These are phyloP conservation scores for Adelognathus sp. DNA, from an alignment of 2,888 invertebrate species.

Conservation along the genomic window DNA sequence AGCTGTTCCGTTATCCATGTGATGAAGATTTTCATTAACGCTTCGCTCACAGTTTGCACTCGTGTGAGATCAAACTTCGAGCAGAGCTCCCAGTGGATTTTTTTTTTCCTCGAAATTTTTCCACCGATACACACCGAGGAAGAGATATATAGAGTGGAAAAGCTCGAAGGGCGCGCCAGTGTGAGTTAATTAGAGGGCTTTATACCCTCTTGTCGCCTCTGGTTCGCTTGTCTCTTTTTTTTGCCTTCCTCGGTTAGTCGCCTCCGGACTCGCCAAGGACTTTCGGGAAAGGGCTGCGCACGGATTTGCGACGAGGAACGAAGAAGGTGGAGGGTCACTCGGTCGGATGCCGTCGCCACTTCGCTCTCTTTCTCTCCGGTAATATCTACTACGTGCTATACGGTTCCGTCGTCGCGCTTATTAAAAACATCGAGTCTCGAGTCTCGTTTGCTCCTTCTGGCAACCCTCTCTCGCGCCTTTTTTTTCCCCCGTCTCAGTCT, in stretches of 20 bases:
- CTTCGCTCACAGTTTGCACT: too few relatives aligned
- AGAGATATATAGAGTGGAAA: slow-evolving; percentile 26
- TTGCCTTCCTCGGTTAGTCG: slow-evolving; percentile 37
- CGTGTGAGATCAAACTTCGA: background rate
- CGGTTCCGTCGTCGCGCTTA: slow-evolving; percentile 75
- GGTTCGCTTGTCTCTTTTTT: slow-evolving; percentile 19
- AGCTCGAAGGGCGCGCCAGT: slow-evolving; percentile 55
- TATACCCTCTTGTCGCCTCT: slow-evolving; percentile 52
- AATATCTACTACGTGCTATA: slow-evolving; percentile 77
- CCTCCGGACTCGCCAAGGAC: slow-evolving; percentile 61
- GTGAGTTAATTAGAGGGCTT: slow-evolving; percentile 74
- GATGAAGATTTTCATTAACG: too few relatives aligned
- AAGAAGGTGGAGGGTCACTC: slow-evolving; percentile 27
- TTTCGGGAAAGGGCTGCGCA: slow-evolving; percentile 61
- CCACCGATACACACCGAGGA: slow-evolving; percentile 1
- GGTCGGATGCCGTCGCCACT: slow-evolving; percentile 44
- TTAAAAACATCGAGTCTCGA: slow-evolving; percentile 77
- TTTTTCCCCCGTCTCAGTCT: too few relatives aligned
- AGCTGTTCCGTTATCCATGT: too few relatives aligned
- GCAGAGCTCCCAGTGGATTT: background rate
- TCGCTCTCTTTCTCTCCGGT: slow-evolving; percentile 68
- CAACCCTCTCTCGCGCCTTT: slow-evolving; percentile 18
- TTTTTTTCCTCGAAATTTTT: background rate
- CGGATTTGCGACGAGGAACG: slow-evolving; percentile 47
- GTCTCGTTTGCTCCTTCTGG: slow-evolving; percentile 46